Evolutionary conservation across 2,797 vertebrate species (phyloP).

Genomic region (Paratrypauchen microcephalus): DNA sequence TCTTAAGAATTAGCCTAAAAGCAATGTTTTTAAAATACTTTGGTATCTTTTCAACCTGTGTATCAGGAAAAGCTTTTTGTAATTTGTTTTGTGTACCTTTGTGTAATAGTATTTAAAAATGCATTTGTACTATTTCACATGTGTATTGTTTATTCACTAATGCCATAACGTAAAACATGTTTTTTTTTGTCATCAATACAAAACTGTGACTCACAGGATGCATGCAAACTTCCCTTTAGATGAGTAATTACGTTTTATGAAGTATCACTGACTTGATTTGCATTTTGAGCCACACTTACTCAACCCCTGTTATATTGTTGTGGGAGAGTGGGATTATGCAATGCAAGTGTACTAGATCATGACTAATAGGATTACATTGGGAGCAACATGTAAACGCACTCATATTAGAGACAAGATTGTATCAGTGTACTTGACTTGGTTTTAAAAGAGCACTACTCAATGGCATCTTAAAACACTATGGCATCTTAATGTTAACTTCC

Average conservation of each 20-base stretch:
- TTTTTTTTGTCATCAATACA: neutral
- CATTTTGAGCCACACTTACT: conserved; percentile 8
- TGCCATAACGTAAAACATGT: too few species aligned
- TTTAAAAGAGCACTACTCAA: conserved; percentile 30
- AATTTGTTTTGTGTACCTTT: too few species aligned
- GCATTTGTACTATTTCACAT: too few species aligned
- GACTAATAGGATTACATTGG: conserved; percentile 46
- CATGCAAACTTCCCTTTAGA: neutral
- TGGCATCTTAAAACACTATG: conserved; percentile 26
- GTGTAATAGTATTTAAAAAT: too few species aligned
- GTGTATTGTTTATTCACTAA: too few species aligned
- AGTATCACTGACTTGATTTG: conserved; percentile 9
- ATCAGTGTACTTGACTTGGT: conserved; percentile 25
- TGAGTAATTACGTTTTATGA: neutral
- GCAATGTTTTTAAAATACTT: too few species aligned
- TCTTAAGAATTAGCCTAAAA: too few species aligned
- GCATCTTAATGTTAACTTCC: conserved; percentile 26
- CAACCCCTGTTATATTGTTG: conserved; percentile 5
- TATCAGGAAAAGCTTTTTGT: too few species aligned
- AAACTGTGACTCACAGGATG: neutral
- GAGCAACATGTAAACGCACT: conserved; percentile 40
- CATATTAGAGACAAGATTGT: conserved; percentile 22
- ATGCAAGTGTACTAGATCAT: conserved; percentile 45
- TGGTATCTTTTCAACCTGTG: too few species aligned
- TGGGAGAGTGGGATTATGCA: conserved; percentile 37